phyloP scores from a whole-genome alignment of 37 sponge, comb jelly and placozoan genomes.

The Hormiphora californensis region DNA sequence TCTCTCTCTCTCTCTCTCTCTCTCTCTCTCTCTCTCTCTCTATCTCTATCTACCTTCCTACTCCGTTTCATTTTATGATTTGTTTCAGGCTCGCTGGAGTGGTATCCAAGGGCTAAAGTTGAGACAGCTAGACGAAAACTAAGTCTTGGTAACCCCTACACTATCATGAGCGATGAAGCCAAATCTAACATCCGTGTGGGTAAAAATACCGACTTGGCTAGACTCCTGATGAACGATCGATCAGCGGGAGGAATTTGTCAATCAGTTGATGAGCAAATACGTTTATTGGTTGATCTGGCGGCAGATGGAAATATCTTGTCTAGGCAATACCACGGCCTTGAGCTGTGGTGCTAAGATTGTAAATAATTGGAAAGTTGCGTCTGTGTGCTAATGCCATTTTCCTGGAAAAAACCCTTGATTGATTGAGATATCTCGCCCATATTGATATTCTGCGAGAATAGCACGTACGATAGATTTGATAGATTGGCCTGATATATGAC shows the following conservation, averaged over 20 bases:
- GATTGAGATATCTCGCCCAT: too few species aligned
- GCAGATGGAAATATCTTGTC: conserved; percentile 93
- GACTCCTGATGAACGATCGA: conserved; percentile 60
- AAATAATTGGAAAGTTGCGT: too few species aligned
- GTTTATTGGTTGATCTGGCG: conserved; percentile 90
- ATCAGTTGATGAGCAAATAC: conserved; percentile 87
- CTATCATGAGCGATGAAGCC: conserved; percentile 68
- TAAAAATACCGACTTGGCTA: too few species aligned
- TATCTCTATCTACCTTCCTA: too few species aligned
- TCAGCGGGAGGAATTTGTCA: conserved; percentile 65
- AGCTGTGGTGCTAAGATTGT: too few species aligned
- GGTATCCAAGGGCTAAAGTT: conserved; percentile 93
- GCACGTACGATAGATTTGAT: too few species aligned
- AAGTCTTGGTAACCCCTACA: conserved; percentile 76
- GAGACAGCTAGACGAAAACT: conserved; percentile 76
- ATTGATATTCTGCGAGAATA: too few species aligned
- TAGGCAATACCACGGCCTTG: conserved; percentile 87
- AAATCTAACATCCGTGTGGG: conserved; percentile 75
- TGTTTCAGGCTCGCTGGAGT: too few species aligned
- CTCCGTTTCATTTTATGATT: too few species aligned
- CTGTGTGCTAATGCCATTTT: too few species aligned
- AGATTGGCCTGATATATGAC: too few species aligned
- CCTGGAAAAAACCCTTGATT: too few species aligned
- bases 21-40: neutral
- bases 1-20: neutral